Conservation (phyloP, 2,888 invertebrate genomes). For the Lithosia quadra region DNA sequence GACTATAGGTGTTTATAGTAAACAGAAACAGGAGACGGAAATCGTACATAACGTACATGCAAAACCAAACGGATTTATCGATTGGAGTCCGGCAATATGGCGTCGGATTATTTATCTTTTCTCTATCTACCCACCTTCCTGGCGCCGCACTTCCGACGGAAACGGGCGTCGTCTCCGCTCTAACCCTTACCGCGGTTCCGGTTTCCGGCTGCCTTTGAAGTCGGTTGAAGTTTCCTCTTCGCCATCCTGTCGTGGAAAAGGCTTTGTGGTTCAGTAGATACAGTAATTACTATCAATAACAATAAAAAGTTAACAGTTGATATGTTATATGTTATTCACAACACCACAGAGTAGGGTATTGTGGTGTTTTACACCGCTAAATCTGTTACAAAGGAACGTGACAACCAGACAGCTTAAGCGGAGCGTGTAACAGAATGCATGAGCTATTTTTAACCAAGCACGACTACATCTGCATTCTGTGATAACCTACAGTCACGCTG, state of each 20-base stretch:
- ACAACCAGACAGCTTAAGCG: neutral
- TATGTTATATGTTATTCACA: neutral
- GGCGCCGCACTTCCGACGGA: constrained; percentile 85
- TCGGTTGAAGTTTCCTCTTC: constrained; percentile 75
- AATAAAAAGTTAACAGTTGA: constrained; percentile 12
- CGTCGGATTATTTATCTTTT: constrained; percentile 81
- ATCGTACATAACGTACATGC: constrained; percentile 78
- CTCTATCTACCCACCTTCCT: constrained; percentile 80
- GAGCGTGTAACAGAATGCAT: too few species aligned
- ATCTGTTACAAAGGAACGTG: neutral
- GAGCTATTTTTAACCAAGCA: too few species aligned
- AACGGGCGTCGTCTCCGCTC: constrained; percentile 84
- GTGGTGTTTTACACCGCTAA: neutral
- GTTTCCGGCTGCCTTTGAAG: constrained; percentile 83
- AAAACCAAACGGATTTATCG: constrained; percentile 84
- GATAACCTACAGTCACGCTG: too few species aligned
- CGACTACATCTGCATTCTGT: too few species aligned
- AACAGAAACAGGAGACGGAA: constrained; percentile 86
- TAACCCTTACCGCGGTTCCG: constrained; percentile 86
- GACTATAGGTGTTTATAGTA: constrained; percentile 57
- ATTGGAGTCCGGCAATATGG: constrained; percentile 83
- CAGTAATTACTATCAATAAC: constrained; percentile 46
- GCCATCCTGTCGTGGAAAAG: constrained; percentile 59
- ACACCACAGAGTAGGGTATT: neutral
- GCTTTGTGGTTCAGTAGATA: constrained; percentile 64